phyloP scores from a whole-genome alignment of 1,140 invertebrate species.

The Trachymyrmex cornetzi region DNA sequence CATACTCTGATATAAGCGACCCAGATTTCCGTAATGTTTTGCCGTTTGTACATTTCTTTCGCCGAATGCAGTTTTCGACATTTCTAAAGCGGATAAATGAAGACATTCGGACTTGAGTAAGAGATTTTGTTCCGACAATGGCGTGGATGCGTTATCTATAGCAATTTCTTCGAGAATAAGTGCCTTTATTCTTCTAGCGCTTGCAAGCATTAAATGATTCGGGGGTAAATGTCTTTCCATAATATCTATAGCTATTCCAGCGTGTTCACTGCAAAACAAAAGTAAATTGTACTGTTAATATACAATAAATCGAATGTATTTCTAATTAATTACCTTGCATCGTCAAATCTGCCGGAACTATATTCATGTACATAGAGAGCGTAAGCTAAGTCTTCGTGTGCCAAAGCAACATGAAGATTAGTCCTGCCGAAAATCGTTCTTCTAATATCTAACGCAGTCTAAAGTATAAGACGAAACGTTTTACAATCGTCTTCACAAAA shows the following conservation, averaged over 20 bases:
- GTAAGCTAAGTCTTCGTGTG: conserved; percentile 96
- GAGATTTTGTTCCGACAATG: conserved; percentile 86
- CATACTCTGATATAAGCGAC: conserved; percentile 97
- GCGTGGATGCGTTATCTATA: conserved; percentile 90
- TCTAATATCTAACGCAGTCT: conserved; percentile 92
- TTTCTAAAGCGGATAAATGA: conserved; percentile 92
- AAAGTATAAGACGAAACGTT: conserved; percentile 38
- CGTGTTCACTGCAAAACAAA: conserved; percentile 89
- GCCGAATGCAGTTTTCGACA: conserved; percentile 94
- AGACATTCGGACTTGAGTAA: conserved; percentile 92
- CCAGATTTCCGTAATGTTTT: conserved; percentile 98
- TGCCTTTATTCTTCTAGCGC: conserved; percentile 96
- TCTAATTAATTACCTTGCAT: conserved; percentile 88
- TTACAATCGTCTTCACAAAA: background rate
- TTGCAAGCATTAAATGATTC: conserved; percentile 94
- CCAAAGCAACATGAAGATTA: conserved; percentile 95
- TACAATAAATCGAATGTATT: conserved; percentile 14
- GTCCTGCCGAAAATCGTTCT: conserved; percentile 93
- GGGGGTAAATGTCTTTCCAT: conserved; percentile 92
- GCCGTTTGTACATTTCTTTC: conserved; percentile 97
- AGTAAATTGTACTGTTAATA: background rate
- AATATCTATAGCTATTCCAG: conserved; percentile 93
- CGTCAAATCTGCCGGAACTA: conserved; percentile 93
- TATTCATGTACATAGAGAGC: conserved; percentile 97
- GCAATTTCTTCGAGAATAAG: conserved; percentile 97